A percentile compares a stretch with the other conserved stretches of the same genome.
phyloP scores from a whole-genome alignment of 1,140 invertebrate genomes.

The Homalodisca vitripennis region DNA sequence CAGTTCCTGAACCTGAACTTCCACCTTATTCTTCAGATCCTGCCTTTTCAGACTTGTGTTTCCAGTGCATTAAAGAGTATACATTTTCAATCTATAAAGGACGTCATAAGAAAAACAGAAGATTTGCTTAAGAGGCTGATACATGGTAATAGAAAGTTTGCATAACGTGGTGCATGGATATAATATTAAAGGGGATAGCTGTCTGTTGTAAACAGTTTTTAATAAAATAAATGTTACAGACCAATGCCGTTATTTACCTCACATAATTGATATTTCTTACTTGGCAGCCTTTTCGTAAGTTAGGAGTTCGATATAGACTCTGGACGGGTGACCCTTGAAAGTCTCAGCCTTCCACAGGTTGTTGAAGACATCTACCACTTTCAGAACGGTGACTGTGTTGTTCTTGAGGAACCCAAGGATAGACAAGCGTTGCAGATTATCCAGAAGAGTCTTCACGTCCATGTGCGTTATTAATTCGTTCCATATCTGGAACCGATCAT shows the following conservation, averaged over 20 bases:
- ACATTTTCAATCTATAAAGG: not conserved
- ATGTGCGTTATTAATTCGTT: not conserved
- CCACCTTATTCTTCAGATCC: too few species aligned
- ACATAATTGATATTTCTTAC: not conserved
- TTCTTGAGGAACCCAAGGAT: not conserved
- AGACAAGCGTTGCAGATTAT: not conserved
- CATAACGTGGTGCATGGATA: too few species aligned
- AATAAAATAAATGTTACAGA: not conserved
- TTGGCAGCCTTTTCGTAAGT: conserved; percentile 14
- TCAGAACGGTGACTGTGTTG: not conserved
- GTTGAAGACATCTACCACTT: not conserved
- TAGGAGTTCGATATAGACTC: conserved; percentile 1
- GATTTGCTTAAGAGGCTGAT: too few species aligned
- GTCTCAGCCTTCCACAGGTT: not conserved
- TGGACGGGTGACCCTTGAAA: not conserved
- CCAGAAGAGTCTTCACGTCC: not conserved
- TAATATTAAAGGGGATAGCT: not conserved
- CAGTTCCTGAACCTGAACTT: too few species aligned
- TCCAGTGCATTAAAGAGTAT: not conserved
- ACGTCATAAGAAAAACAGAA: not conserved
- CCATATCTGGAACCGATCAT: not conserved
- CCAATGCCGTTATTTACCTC: not conserved
- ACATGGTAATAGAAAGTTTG: too few species aligned
- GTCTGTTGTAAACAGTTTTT: not conserved
- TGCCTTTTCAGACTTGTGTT: too few species aligned